Evolutionary conservation across 2,888 invertebrate species (phyloP).

Genomic region (Laothoe populi): DNA sequence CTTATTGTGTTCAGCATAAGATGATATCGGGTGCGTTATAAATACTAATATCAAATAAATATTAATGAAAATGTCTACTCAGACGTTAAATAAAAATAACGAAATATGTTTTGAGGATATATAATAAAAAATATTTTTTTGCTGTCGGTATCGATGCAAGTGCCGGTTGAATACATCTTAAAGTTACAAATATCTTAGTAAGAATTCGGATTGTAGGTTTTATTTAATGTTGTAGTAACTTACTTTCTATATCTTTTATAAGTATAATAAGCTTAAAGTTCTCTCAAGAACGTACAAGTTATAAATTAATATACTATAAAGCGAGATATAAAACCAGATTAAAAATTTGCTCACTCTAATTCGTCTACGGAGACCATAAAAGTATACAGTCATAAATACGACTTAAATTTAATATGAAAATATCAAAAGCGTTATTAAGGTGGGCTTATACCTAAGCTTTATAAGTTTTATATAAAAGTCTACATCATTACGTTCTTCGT

Average conservation of each 20-base stretch:
- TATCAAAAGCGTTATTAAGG: background rate
- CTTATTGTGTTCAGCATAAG: too few species aligned
- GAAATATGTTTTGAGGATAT: too few species aligned
- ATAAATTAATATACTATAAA: constrained; percentile 16
- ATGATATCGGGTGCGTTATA: too few species aligned
- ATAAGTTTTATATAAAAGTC: background rate
- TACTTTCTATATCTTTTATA: background rate
- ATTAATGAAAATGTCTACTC: too few species aligned
- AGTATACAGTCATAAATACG: background rate
- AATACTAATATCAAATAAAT: too few species aligned
- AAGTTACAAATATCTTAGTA: too few species aligned
- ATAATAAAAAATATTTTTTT: too few species aligned
- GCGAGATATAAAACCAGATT: constrained; percentile 2
- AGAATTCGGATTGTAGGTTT: background rate
- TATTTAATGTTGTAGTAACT: constrained; percentile 6
- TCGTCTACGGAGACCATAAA: background rate
- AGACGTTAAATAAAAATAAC: too few species aligned
- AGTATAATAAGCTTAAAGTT: constrained; percentile 8
- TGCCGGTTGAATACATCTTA: too few species aligned
- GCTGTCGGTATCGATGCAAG: too few species aligned
- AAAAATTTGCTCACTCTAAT: constrained; percentile 6
- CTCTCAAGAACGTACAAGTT: constrained; percentile 3
- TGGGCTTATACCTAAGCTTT: background rate
- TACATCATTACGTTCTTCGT: background rate
- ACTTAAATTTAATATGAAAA: background rate